Evolutionary conservation across 1,140 invertebrate species (phyloP), one percentile per base, ranked within the genome.

Genomic region (Nylanderia fulva): DNA sequence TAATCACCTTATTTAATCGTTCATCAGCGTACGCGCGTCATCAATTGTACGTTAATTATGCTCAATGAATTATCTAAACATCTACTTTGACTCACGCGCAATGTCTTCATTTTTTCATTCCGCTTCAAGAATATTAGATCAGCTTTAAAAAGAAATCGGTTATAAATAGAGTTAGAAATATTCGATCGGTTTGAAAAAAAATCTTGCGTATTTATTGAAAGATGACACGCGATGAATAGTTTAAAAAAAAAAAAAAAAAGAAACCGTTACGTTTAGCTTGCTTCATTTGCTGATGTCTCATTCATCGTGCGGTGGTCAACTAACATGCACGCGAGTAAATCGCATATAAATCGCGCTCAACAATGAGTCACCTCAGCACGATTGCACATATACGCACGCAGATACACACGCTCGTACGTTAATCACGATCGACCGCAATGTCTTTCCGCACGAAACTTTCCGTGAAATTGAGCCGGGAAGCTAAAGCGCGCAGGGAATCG

Each of bases 401-500:
- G 13, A 39, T n/a, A n/a, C 1, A 27, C 21, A 0, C 27, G n/a
- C 13, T 15, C 45, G 13, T 6, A 36, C 75, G 45, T 13, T 24
- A 68, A 5, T 54, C 29, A 54, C 45, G 45, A 79, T 39, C 21
- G 36, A 39, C 76, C 33, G 61, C 61, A 21, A 79, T 66, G 61
- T 21, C 48, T 79, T 54, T 56, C 61, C 61, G 61, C 75, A 39
- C 75, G 60, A 79, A 79, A 79, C 52, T 86, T 88, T 76, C 79
- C 85, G 54, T 72, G 79, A 75, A 87, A 88, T 88, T 85, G 85
- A 75, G 39, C 27, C 36, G 52, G 7, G 18, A 79, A 39, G 6
- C 72, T 84, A 88, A 88, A 88, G n/a, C 52, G 48, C 36, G 11
- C 48, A 13, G 61, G 52, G 74, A 77, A 63, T 63, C 29, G 29